These are phyloP conservation scores for Rhizomys pruinosus DNA, from an alignment of 2,113 vertebrate species.

Conservation along the genomic window DNA sequence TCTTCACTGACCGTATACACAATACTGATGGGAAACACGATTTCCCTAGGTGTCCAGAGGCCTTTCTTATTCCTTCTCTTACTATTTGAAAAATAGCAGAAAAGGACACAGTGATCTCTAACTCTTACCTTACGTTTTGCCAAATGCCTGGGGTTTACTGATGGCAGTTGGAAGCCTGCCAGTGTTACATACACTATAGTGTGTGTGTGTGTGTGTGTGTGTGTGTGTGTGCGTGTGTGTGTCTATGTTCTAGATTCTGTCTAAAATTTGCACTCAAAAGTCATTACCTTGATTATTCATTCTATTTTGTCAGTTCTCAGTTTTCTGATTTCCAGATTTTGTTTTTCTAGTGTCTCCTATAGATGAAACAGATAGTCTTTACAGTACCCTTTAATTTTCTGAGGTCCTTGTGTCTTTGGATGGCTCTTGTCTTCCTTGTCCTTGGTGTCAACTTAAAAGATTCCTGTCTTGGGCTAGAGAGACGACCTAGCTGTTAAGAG, in stretches of 20 bases:
- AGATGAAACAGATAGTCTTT: conserved; percentile 1
- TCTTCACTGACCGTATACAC: neutral
- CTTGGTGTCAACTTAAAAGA: conserved; percentile 29
- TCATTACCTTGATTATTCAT: neutral
- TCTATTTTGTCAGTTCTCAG: neutral
- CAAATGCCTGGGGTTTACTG: neutral
- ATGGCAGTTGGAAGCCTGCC: neutral
- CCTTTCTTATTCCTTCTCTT: neutral
- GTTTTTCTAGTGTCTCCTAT: neutral
- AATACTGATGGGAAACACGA: neutral
- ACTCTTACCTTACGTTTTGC: conserved; percentile 38
- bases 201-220: neutral
- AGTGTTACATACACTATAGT: neutral
- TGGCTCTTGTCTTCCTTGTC: neutral
- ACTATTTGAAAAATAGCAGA: conserved; percentile 36
- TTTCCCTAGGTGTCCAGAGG: neutral
- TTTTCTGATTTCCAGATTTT: neutral
- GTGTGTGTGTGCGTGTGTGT: neutral
- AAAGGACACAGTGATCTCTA: neutral
- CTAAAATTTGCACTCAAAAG: conserved; percentile 46
- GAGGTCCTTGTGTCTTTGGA: neutral
- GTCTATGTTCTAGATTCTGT: neutral
- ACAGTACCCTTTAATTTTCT: neutral
- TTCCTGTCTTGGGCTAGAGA: neutral
- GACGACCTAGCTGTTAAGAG: too few relatives aligned